Conservation (phyloP, 1,140 invertebrate species). For the Drosophila paulistorum region DNA sequence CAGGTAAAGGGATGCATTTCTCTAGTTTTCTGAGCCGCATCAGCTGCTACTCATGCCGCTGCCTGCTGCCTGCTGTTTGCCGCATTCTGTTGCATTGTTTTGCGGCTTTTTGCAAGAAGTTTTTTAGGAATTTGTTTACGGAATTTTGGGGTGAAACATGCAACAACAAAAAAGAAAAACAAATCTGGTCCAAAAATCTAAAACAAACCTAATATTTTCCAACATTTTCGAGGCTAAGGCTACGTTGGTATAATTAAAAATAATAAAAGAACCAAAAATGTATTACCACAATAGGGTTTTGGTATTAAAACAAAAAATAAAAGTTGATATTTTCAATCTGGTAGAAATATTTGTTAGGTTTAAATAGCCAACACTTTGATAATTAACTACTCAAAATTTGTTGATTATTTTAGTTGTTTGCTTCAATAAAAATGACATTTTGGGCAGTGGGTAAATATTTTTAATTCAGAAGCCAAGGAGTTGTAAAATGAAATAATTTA, state of each 20-base stretch:
- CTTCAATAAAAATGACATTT: no score
- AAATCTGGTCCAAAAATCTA: not conserved
- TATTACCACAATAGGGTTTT: no score
- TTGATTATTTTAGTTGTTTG: no score
- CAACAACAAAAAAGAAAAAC: not conserved
- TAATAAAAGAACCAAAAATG: not conserved
- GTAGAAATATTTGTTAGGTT: no score
- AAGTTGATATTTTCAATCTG: no score
- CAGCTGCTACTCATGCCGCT: slow-evolving; percentile 19
- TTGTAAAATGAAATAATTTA: no score
- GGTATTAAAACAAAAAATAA: no score
- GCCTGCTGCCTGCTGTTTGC: not conserved
- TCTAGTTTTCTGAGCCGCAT: slow-evolving; percentile 16
- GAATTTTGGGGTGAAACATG: slow-evolving; percentile 22
- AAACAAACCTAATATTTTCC: not conserved
- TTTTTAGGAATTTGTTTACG: slow-evolving; percentile 5
- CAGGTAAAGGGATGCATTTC: slow-evolving; percentile 13
- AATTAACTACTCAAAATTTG: no score
- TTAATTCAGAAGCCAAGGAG: no score
- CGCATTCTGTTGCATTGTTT: slow-evolving; percentile 18
- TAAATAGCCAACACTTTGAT: no score
- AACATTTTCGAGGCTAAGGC: not conserved
- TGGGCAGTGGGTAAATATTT: no score
- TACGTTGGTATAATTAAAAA: not conserved
- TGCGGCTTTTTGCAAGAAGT: slow-evolving; percentile 14